phyloP scores from a whole-genome alignment of 2,113 vertebrate species.

The Macrotis lagotis region DNA sequence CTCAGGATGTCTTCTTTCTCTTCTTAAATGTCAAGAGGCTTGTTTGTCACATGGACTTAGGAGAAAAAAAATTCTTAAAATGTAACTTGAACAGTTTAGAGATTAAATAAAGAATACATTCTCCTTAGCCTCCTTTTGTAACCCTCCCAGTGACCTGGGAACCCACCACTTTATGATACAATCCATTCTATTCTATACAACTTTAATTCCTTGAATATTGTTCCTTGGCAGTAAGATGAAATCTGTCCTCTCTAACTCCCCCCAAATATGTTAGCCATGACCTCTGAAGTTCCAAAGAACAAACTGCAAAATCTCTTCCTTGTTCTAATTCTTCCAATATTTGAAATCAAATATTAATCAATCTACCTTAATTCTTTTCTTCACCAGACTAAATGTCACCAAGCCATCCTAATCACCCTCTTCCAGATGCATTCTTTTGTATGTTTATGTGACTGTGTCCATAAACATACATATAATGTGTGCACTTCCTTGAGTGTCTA shows the following conservation, averaged over 20 bases:
- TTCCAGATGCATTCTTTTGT: neutral
- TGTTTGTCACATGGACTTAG: neutral
- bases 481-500: neutral
- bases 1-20: neutral
- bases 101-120: neutral
- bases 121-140: neutral
- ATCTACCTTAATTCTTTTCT: neutral
- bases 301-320: too few relatives aligned
- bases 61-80: neutral
- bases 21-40: neutral
- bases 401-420: neutral
- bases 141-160: neutral
- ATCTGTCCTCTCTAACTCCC: neutral
- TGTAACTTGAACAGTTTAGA: neutral
- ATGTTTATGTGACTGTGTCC: neutral
- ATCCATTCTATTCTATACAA: neutral
- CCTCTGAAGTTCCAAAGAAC: too few relatives aligned
- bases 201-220: neutral
- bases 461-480: too few relatives aligned
- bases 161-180: neutral
- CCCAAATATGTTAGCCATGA: too few relatives aligned
- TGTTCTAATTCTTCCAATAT: neutral
- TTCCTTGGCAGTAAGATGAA: neutral
- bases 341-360: neutral
- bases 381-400: neutral